Evolutionary conservation across 2,888 invertebrate species (phyloP).

Genomic region (Cerastoderma edule): DNA sequence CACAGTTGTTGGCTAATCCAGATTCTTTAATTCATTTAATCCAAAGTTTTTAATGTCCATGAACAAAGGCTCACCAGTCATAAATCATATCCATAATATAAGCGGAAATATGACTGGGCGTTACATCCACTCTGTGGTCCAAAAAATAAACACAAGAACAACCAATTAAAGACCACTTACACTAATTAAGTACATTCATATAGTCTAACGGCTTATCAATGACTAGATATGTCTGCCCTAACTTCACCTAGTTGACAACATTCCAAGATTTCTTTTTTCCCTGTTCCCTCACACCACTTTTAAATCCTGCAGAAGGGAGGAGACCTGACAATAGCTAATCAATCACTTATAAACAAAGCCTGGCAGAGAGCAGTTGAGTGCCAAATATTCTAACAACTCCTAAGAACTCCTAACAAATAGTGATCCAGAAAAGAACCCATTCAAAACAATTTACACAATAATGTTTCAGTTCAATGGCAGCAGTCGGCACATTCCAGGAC

Average conservation of each 20-base stretch:
- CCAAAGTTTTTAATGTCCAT: too few relatives aligned
- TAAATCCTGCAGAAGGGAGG: not conserved
- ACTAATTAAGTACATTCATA: constrained; percentile 15
- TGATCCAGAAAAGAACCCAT: constrained; percentile 18
- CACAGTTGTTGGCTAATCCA: too few relatives aligned
- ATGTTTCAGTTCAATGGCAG: constrained; percentile 7
- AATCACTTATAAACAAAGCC: constrained; percentile 4
- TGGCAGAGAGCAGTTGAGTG: not conserved
- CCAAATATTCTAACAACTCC: constrained; percentile 14
- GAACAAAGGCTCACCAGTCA: too few relatives aligned
- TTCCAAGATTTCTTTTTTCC: constrained; percentile 23
- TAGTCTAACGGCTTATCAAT: constrained; percentile 18
- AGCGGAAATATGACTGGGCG: too few relatives aligned
- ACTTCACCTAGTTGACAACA: constrained; percentile 13
- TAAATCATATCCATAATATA: too few relatives aligned
- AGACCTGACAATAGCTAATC: constrained; percentile 23
- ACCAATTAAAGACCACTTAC: constrained; percentile 21
- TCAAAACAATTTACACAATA: constrained; percentile 19
- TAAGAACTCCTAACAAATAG: constrained; percentile 15
- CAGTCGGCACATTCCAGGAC: too few relatives aligned
- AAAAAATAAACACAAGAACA: too few relatives aligned
- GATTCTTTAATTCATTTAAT: too few relatives aligned
- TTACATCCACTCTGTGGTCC: too few relatives aligned
- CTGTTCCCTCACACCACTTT: not conserved
- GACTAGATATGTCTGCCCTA: constrained; percentile 6